These are phyloP conservation scores for Idris sp. DNA, from an alignment of 1,140 invertebrate genomes.

Conservation along the genomic window DNA sequence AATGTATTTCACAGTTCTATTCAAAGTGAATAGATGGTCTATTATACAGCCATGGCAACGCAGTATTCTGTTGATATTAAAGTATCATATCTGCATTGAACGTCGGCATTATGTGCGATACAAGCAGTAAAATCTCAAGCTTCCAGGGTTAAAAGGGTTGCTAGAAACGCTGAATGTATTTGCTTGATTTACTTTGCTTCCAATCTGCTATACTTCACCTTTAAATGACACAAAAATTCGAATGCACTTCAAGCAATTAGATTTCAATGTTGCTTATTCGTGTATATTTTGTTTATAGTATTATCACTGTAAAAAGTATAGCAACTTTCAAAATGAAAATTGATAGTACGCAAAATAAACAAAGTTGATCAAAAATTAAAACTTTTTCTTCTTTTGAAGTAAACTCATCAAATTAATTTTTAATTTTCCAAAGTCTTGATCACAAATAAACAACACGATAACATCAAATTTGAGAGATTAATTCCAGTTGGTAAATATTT, in stretches of 20 bases:
- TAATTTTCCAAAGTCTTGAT: too few relatives aligned
- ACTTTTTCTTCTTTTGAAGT: too few relatives aligned
- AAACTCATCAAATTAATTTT: too few relatives aligned
- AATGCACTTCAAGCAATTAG: constrained; percentile 11
- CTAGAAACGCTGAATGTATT: constrained; percentile 24
- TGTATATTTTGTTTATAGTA: too few relatives aligned
- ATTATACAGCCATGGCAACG: constrained; percentile 12
- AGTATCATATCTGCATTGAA: constrained; percentile 18
- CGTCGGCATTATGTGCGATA: constrained; percentile 20
- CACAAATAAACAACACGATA: too few relatives aligned
- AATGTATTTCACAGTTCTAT: constrained; percentile 8
- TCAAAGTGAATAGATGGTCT: constrained; percentile 11
- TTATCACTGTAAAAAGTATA: too few relatives aligned
- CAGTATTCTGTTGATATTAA: constrained; percentile 20
- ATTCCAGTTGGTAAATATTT: too few relatives aligned
- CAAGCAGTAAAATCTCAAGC: constrained; percentile 2
- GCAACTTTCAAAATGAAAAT: too few relatives aligned
- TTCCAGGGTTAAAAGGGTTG: constrained; percentile 30
- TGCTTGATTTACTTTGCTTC: constrained; percentile 37
- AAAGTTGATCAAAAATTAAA: too few relatives aligned
- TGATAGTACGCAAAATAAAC: too few relatives aligned
- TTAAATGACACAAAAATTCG: constrained; percentile 22
- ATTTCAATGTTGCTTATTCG: constrained; percentile 5
- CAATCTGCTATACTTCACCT: constrained; percentile 14
- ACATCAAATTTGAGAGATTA: too few relatives aligned